Percentiles rank a stretch among this genome's conserved stretches.
These are phyloP conservation scores for Polydrusus cervinus DNA, from an alignment of 2,888 invertebrate species.

Conservation along the genomic window DNA sequence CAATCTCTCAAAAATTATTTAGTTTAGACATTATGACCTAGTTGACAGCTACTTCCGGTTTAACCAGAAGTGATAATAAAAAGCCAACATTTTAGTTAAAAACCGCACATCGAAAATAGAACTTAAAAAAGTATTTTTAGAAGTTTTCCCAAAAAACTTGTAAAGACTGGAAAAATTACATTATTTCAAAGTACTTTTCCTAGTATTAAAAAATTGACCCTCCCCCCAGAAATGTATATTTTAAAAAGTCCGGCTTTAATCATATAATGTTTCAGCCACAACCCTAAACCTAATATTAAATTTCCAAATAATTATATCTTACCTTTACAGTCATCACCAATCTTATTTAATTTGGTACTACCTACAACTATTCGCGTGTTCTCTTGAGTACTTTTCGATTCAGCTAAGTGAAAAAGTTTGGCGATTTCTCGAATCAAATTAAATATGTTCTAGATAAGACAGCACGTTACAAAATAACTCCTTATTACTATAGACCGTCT, in stretches of 20 bases:
- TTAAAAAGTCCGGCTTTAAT: not conserved
- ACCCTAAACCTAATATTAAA: not conserved
- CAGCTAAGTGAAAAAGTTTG: not conserved
- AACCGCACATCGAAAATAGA: too few species aligned
- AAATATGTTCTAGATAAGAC: not conserved
- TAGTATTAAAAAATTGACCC: too few species aligned
- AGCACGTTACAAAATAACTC: not conserved
- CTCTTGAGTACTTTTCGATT: not conserved
- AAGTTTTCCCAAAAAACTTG: too few species aligned
- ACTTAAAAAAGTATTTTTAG: too few species aligned
- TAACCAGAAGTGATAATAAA: too few species aligned
- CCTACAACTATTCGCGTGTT: conserved; percentile 3
- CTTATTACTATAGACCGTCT: not conserved
- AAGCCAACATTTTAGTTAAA: too few species aligned
- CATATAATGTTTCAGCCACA: conserved; percentile 4
- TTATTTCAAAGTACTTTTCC: too few species aligned
- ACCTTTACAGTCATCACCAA: conserved; percentile 7
- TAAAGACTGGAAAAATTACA: too few species aligned
- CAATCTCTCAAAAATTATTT: too few species aligned
- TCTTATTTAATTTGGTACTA: conserved; percentile 9
- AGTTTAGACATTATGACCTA: too few species aligned
- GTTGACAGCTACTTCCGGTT: too few species aligned
- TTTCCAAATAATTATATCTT: not conserved
- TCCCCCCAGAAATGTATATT: too few species aligned
- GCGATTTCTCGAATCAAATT: not conserved